Percentiles rank a stretch among this genome's conserved stretches.
Evolutionary conservation across 2,888 invertebrate species (phyloP).

Genomic region (Xylocampa areola): DNA sequence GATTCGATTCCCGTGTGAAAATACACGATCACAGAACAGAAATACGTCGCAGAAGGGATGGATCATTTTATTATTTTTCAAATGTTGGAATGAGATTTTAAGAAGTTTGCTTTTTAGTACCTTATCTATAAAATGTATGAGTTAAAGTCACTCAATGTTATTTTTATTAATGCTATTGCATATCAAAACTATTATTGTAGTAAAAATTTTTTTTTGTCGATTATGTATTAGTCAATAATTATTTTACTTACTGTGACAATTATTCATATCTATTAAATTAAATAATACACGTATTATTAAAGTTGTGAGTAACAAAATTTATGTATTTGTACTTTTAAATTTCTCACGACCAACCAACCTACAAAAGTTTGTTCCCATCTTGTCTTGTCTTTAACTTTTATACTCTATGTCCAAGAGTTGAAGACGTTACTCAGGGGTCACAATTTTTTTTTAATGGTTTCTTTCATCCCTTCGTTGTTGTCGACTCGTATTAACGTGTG

Average conservation of each 20-base stretch:
- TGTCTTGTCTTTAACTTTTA: slow-evolving; percentile 25
- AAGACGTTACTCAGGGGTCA: slow-evolving; percentile 76
- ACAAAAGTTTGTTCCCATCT: not conserved
- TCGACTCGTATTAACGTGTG: slow-evolving; percentile 71
- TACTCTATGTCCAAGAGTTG: slow-evolving; percentile 50
- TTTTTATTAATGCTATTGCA: too few relatives aligned
- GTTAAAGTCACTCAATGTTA: too few relatives aligned
- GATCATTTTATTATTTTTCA: not conserved
- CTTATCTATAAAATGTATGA: too few relatives aligned
- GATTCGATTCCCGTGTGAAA: slow-evolving; percentile 87
- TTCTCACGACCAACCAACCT: slow-evolving; percentile 12
- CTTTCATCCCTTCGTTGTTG: slow-evolving; percentile 72
- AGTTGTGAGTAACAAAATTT: not conserved
- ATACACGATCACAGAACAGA: slow-evolving; percentile 59
- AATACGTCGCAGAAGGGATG: slow-evolving; percentile 29
- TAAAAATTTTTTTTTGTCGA: too few relatives aligned
- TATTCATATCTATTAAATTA: too few relatives aligned
- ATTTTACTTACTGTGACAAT: too few relatives aligned
- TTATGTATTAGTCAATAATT: too few relatives aligned
- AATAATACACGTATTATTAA: too few relatives aligned
- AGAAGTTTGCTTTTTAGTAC: not conserved
- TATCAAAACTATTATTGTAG: too few relatives aligned
- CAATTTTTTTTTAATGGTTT: slow-evolving; percentile 73
- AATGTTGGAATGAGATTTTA: too few relatives aligned
- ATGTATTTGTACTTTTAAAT: not conserved